A percentile compares a stretch with the other conserved stretches of the same genome.
phyloP scores from a whole-genome alignment of 2,113 vertebrate species.

The Sapayoa aenigma region DNA sequence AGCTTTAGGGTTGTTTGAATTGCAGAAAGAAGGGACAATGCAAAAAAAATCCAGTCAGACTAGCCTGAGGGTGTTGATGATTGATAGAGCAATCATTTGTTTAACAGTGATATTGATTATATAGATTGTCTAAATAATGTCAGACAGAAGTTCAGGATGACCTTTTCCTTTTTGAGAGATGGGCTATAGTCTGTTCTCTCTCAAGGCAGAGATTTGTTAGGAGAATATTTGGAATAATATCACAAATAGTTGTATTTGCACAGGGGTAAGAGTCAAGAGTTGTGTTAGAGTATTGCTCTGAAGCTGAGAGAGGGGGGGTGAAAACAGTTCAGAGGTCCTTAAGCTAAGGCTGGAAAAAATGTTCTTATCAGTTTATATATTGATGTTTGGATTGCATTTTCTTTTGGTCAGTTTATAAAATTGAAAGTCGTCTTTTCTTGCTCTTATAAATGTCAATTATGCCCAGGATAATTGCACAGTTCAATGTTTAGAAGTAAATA shows the following conservation, averaged over 20 bases:
- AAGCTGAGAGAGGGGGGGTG: neutral
- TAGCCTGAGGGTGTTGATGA: neutral
- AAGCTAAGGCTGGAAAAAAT: neutral
- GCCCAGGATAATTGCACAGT: neutral
- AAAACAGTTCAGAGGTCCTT: neutral
- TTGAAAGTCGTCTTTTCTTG: neutral
- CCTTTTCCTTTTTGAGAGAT: neutral
- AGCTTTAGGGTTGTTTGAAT: neutral
- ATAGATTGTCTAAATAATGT: neutral
- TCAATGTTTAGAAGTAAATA: neutral
- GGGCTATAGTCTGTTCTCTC: neutral
- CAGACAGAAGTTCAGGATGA: neutral
- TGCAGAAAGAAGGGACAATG: neutral
- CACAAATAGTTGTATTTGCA: neutral
- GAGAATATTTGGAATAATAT: neutral
- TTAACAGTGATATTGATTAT: constrained; percentile 17
- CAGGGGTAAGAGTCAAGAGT: neutral
- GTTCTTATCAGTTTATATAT: neutral
- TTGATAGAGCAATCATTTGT: constrained; percentile 14
- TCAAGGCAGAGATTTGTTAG: neutral
- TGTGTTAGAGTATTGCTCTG: neutral
- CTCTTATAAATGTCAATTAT: neutral
- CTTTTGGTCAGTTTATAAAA: neutral
- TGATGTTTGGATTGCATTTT: neutral
- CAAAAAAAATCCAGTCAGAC: neutral